phyloP scores from a whole-genome alignment of 1,140 invertebrate genomes.

The Mizuhopecten yessoensis region DNA sequence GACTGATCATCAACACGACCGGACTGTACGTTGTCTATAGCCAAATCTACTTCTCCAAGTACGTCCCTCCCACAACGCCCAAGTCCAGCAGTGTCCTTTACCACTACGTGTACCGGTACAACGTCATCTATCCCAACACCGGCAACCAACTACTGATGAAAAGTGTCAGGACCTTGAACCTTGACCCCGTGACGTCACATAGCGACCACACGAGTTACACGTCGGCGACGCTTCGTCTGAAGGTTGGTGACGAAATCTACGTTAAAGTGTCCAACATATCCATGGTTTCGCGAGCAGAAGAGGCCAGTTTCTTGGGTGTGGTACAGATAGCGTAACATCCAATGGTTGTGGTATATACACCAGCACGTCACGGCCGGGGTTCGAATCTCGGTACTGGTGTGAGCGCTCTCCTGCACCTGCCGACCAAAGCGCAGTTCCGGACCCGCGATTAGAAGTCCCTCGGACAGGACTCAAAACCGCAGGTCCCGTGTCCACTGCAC shows the following conservation, averaged over 20 bases:
- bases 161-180: constrained; percentile 48
- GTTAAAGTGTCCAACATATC: constrained; percentile 57
- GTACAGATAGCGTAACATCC: constrained; percentile 40
- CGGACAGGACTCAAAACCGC: too few relatives aligned
- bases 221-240: constrained; percentile 48
- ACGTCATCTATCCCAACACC: constrained; percentile 56
- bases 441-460: too few relatives aligned
- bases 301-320: constrained; percentile 58
- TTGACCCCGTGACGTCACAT: constrained; percentile 44
- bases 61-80: background rate
- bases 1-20: constrained; percentile 38
- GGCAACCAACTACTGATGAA: constrained; percentile 56
- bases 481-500: too few relatives aligned
- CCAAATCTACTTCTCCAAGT: constrained; percentile 55
- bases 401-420: too few relatives aligned
- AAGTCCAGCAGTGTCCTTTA: too few relatives aligned
- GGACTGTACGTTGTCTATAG: constrained; percentile 63
- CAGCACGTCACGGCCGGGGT: too few relatives aligned
- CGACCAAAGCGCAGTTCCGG: too few relatives aligned
- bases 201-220: constrained; percentile 62
- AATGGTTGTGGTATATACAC: too few relatives aligned
- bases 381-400: too few relatives aligned
- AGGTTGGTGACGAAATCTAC: constrained; percentile 53
- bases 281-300: constrained; percentile 48
- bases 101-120: constrained; percentile 62